Conservation (phyloP, 2,113 vertebrate species). For the Pelusios castaneus region DNA sequence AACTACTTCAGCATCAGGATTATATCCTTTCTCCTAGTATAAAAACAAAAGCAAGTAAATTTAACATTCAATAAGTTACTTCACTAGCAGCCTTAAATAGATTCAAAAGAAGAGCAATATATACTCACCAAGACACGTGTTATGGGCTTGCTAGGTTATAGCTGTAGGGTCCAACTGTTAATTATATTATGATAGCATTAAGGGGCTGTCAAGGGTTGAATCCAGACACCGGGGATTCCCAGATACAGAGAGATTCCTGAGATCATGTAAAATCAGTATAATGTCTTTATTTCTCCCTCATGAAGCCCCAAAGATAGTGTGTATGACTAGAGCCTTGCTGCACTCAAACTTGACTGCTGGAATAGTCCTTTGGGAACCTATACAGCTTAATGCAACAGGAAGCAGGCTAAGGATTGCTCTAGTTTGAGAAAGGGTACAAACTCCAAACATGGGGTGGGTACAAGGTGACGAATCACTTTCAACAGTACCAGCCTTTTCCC, state of each 20-base stretch:
- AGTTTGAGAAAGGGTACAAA: not conserved
- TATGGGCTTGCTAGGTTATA: not conserved
- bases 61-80: not conserved
- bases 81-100: not conserved
- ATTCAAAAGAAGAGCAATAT: not conserved
- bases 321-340: fast-evolving
- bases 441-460: not conserved
- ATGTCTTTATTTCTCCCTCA: fast-evolving
- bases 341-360: fast-evolving
- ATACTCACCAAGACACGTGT: not conserved
- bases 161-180: not conserved
- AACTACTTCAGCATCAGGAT: not conserved
- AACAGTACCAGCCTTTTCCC: not conserved
- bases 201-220: not conserved
- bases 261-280: fast-evolving
- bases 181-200: not conserved
- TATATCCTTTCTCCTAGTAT: not conserved
- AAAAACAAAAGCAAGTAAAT: not conserved
- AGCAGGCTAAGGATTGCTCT: not conserved
- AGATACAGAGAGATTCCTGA: fast-evolving
- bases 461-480: not conserved
- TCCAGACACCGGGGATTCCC: fast-evolving
- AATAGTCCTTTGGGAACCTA: not conserved
- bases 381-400: not conserved
- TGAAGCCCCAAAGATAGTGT: fast-evolving